Base-by-base conservation (phyloP, 2,113 vertebrate genomes). In the Thryonomys swinderianus region DNA sequence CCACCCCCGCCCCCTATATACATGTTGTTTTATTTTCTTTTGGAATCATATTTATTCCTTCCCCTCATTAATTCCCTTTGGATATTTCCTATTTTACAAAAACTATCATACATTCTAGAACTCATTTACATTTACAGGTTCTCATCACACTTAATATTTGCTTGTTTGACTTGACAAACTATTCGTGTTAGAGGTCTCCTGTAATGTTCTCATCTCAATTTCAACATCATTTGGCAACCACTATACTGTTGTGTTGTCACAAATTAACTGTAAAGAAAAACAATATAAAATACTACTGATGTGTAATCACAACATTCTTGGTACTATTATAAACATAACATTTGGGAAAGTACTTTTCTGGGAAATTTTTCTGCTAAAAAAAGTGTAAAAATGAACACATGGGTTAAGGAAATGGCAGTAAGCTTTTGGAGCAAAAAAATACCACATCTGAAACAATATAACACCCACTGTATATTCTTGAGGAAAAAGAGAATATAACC, bases 231-330 rank as follows among this genome's bases (percentile, higher is more conserved):
- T 87, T 87, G 10, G 16, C 55, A n/a, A 87, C 32, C 17, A 78
- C 73, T 69, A 2, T 93, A 45, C 25, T 74, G 20, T 53, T 69
- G 20, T 73, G 32, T 94, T 13, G 14, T 0, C 6, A 40, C 4
- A 67, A 30, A 1, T 92, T 27, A 94, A 95, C 67, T 83, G 7
- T 37, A 81, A 79, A 90, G 16, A 55, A 61, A 96, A 93, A 55
- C 17, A 87, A 40, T 21, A 78, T 21, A 79, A 83, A 74, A 79
- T 66, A 78, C 93, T 91, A 78, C 12, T 85, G 37, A 76, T 1
- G 3, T 93, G 53, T 21, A 37, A 20, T 21, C 71, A 5, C 11
- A 91, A 84, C 17, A 12, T 61, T 6, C 6, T 20, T 90, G 12
- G 11, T 64, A 42, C 23, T 74, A 51, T 55, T 1, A 67, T 86